Evolutionary conservation across 2,797 vertebrate species (phyloP).

Genomic region (Alcedo atthis): DNA sequence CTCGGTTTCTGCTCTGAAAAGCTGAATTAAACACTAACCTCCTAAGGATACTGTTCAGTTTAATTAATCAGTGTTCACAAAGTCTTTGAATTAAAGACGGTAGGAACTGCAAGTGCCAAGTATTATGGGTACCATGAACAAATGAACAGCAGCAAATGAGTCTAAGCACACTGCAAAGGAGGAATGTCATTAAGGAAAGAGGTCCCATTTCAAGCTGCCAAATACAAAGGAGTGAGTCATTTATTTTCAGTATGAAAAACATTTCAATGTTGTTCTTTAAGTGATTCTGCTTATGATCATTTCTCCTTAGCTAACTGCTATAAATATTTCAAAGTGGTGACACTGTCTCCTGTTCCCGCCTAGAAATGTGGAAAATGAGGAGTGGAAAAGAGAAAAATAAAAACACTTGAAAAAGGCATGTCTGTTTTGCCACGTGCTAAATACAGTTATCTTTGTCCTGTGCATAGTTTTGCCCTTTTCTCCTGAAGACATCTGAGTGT

Average conservation of each 20-base stretch:
- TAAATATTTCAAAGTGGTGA: conserved; percentile 47
- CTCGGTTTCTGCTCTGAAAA: not conserved
- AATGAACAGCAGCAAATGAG: conserved; percentile 54
- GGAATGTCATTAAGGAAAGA: conserved; percentile 67
- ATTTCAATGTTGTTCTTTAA: conserved; percentile 64
- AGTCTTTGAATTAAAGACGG: conserved; percentile 27
- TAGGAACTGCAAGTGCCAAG: conserved; percentile 13
- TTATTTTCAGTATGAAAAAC: conserved; percentile 68
- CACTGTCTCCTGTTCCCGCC: not conserved
- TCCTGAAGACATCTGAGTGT: not conserved
- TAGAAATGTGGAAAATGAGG: conserved; percentile 10
- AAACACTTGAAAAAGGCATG: not conserved
- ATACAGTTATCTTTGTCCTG: not conserved
- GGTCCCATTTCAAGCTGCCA: conserved; percentile 69
- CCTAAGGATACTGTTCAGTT: not conserved
- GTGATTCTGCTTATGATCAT: conserved; percentile 61
- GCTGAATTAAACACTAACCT: not conserved
- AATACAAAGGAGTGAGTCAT: conserved; percentile 67
- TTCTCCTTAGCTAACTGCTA: conserved; percentile 57
- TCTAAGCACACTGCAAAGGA: conserved; percentile 42
- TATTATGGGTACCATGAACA: conserved; percentile 38
- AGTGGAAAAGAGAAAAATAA: conserved; percentile 26
- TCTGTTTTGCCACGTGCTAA: conserved; percentile 18
- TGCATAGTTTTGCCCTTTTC: not conserved
- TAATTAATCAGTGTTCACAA: conserved; percentile 16